Base-by-base conservation (phyloP, 2,113 vertebrate species). In the Reinhardtius hippoglossoides region DNA sequence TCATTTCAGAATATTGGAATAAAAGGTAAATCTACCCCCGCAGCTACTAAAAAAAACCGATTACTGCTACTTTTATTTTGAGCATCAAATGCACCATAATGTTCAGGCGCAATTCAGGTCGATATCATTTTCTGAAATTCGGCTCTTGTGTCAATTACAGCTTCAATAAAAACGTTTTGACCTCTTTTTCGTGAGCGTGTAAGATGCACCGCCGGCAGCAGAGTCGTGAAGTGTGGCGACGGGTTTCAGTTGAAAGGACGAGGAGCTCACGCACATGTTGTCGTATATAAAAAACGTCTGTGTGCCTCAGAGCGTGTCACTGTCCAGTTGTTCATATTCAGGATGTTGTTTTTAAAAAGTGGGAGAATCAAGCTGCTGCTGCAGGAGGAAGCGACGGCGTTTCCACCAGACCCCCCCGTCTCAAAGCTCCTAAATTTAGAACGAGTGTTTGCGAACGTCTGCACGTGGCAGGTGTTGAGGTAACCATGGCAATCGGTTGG, bases 381-480 rank as follows among this genome's bases (percentile, higher is more conserved):
- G 31, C 31, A 31, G 31, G 5, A 31, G 6, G 31, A 1, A 31
- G 31, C 6, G 31, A 31, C 31, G 24, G 24, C 24, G 24, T 24
- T 24, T 24, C 24, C 24, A 24, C 24, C n/a, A 35, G 52, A 57
- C 46, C 50, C 46, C 50, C 69, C 0, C 7, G 48, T 50, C 3
- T 2, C 20, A n/a, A 20, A 52, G 8, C 9, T 20, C 20, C 50
- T 52, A 10, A 21, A 16, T 52, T 52, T 52, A 52, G 50, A 52
- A 8, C 1, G 50, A n/a, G 20, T 54, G 20, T n/a, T 20, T n/a
- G 50, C n/a, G 50, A n/a, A 20, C 46, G 67, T 61, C 20, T 74
- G 71, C 60, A 75, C 6, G 12, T 58, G 84, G 48, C 77, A 84
- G 72, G 81, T 82, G 68, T 54, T 26, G 21, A 55, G 24, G 70